Base-by-base conservation (phyloP, 2,113 vertebrate species). In the Merops nubicus region DNA sequence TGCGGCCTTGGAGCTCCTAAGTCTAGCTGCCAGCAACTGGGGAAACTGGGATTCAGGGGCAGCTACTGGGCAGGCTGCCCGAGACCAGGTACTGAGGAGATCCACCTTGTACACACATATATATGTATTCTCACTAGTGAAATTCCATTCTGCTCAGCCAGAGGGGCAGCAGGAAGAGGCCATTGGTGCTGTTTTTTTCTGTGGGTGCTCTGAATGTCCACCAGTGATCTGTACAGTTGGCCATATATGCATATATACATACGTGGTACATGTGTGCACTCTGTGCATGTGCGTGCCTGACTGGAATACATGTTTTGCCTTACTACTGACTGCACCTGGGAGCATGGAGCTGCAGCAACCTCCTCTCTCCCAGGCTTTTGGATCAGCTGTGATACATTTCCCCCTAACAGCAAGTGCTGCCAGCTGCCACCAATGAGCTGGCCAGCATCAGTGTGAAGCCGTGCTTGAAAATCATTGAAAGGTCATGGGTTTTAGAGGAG, bases 191-290 rank as follows among this genome's bases (percentile, higher is more conserved):
- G 23, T 20, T 54, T 88, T 64, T 73, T 73, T 29, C 57, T 57
- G 29, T 63, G n/a, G 10, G 50, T 63, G 15, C n/a, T 48, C 45
- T 79, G 48, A 72, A 45, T 40, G 15, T 57, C 29, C 69, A 15
- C 8, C 42, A 64, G 34, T 57, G 42, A 57, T 57, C 31, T 50
- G 25, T 64, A 25, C 3, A 14, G 8, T 15, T 57, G 29, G 40
- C 18, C 25, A 18, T 62, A 8, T 31, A 45, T 26, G 9, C 48
- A 26, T 0, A 26, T 0, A 0, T 51, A 51, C 33, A 23, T 22
- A 34, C 9, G 5, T 33, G 53, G 33, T 21, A 5, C 14, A 43
- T 33, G 14, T 33, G 11, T 36, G 25, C 16, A 34, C 15, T 3
- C 25, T 42, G 34, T 42, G 13, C 42, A 19, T 34, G 26, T 36